A percentile compares a stretch with the other conserved stretches of the same genome.
Evolutionary conservation across 2,888 invertebrate species (phyloP).

Genomic region (Aleiodes leptofemur): DNA sequence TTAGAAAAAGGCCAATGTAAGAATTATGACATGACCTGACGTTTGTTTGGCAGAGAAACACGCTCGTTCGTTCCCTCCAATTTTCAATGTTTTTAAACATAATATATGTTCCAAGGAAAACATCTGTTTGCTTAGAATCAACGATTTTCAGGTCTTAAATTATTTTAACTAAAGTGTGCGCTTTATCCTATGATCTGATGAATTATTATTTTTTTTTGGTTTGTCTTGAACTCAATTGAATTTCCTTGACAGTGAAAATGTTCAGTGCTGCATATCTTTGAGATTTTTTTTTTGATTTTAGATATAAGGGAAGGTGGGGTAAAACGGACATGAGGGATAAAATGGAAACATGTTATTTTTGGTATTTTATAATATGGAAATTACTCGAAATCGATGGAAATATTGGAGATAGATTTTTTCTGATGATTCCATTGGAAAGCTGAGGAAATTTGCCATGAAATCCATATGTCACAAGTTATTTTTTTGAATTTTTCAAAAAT

Average conservation of each 20-base stretch:
- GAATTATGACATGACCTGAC: slow-evolving; percentile 34
- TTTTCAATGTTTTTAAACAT: slow-evolving; percentile 1
- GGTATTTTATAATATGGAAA: too few relatives aligned
- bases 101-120: neutral
- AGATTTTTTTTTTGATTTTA: too few relatives aligned
- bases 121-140: neutral
- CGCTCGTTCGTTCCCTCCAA: slow-evolving; percentile 15
- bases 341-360: too few relatives aligned
- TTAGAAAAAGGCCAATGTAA: slow-evolving; percentile 28
- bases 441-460: too few relatives aligned
- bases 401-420: too few relatives aligned
- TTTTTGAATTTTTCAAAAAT: too few relatives aligned
- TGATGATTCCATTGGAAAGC: too few relatives aligned
- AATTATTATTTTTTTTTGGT: neutral
- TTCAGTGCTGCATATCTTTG: too few relatives aligned
- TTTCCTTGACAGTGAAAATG: slow-evolving; percentile 5
- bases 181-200: neutral
- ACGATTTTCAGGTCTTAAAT: neutral
- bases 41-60: slow-evolving; percentile 15
- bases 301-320: too few relatives aligned
- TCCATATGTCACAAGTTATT: too few relatives aligned
- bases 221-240: neutral
- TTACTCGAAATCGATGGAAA: too few relatives aligned
- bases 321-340: too few relatives aligned
- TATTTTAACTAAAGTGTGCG: neutral